Evolutionary conservation across 1,140 invertebrate genomes (phyloP).

Genomic region (Subanguina moxae): DNA sequence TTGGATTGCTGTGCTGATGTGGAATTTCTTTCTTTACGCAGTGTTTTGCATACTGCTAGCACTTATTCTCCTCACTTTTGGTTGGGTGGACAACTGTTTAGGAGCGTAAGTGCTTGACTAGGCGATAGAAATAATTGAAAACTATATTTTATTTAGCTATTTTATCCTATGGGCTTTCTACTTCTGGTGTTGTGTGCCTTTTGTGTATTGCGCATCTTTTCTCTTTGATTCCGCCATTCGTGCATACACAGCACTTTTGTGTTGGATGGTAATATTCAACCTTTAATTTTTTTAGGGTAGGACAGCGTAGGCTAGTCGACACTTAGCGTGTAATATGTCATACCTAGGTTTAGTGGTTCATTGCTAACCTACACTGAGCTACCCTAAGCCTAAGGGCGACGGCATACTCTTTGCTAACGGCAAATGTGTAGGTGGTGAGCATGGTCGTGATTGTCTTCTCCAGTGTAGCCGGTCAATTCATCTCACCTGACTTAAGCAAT

Average conservation of each 20-base stretch:
- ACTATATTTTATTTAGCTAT: constrained; percentile 12
- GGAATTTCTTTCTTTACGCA: constrained; percentile 36
- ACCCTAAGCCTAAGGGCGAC: too few relatives aligned
- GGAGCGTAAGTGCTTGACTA: constrained; percentile 5
- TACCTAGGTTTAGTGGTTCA: too few relatives aligned
- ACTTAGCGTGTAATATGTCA: too few relatives aligned
- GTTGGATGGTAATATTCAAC: background rate
- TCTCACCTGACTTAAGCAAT: background rate
- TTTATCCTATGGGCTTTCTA: constrained; percentile 33
- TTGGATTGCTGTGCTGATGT: constrained; percentile 39
- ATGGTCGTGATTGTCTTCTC: constrained; percentile 16
- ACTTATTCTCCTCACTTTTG: constrained; percentile 31
- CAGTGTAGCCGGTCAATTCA: background rate
- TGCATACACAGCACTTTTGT: constrained; percentile 16
- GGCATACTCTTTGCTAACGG: too few relatives aligned
- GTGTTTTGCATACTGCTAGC: constrained; percentile 31
- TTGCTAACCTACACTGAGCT: too few relatives aligned
- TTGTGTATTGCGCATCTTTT: constrained; percentile 43
- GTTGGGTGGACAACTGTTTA: constrained; percentile 27
- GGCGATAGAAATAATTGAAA: background rate
- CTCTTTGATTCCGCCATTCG: constrained; percentile 33
- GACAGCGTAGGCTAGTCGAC: too few relatives aligned
- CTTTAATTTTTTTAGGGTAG: too few relatives aligned
- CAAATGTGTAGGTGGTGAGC: constrained; percentile 15
- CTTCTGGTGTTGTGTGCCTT: constrained; percentile 34